Conservation (phyloP, 2,888 invertebrate genomes). For the Hymenopus coronatus region DNA sequence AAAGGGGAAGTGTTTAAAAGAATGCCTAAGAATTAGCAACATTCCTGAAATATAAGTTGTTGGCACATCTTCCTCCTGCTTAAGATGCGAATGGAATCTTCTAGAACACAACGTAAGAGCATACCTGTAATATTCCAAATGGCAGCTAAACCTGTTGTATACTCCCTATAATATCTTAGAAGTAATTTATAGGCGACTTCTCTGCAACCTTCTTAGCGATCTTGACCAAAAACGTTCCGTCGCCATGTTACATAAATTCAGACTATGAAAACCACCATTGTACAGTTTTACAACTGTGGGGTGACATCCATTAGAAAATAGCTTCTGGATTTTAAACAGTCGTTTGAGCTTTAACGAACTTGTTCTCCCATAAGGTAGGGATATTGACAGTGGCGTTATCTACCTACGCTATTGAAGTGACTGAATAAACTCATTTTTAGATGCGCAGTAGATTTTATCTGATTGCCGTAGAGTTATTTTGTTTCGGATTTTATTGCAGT, state of each 20-base stretch:
- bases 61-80: neutral
- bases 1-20: no score
- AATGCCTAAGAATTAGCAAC: neutral
- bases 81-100: neutral
- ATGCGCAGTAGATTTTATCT: no score
- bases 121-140: neutral
- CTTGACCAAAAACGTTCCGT: neutral
- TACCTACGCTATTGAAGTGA: neutral
- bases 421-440: no score
- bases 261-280: neutral
- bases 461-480: no score
- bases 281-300: neutral
- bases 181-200: neutral
- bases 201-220: neutral
- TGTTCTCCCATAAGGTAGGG: neutral
- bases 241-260: neutral
- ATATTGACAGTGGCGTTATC: neutral
- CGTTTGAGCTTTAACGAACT: neutral
- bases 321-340: neutral
- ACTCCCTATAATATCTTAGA: neutral
- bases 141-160: neutral
- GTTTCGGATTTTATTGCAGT: no score
- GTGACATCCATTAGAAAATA: neutral
- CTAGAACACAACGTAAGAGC: neutral
- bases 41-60: neutral